These are phyloP conservation scores for Forbesichthys agassizii DNA, from an alignment of 2,113 vertebrate genomes.

Conservation along the genomic window DNA sequence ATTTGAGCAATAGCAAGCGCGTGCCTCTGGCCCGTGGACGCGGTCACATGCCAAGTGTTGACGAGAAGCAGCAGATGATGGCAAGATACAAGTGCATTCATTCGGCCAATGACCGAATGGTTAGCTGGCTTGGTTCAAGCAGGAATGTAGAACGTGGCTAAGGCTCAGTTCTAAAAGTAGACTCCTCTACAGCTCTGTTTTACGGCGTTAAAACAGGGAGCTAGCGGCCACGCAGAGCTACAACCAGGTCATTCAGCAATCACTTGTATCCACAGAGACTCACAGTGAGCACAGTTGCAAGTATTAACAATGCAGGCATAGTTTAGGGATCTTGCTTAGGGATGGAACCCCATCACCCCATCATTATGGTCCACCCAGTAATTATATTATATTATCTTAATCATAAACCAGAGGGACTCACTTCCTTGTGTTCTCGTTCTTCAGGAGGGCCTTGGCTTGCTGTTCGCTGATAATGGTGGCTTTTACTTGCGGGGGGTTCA, in stretches of 20 bases:
- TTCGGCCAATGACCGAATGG: conserved; percentile 22
- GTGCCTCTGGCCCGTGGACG: background rate
- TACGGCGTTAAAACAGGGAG: conserved; percentile 22
- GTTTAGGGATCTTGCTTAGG: too few species aligned
- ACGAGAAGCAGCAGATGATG: conserved; percentile 24
- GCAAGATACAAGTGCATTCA: conserved; percentile 15
- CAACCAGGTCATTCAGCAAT: too few species aligned
- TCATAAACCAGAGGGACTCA: conserved; percentile 60
- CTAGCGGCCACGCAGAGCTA: too few species aligned
- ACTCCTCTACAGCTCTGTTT: conserved; percentile 51
- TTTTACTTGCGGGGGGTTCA: conserved; percentile 98
- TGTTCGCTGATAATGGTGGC: conserved; percentile 97
- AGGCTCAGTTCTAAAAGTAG: conserved; percentile 57
- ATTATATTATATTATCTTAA: background rate
- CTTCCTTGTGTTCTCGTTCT: conserved; percentile 90
- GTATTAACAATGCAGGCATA: too few species aligned
- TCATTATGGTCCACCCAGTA: background rate
- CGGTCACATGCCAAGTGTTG: background rate
- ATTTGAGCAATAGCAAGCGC: conserved; percentile 8
- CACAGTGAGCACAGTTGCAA: too few species aligned
- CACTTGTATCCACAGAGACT: too few species aligned
- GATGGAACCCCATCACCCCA: too few species aligned
- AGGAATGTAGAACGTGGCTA: conserved; percentile 49
- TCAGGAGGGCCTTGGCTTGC: conserved; percentile 91
- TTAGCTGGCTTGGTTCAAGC: conserved; percentile 32